A percentile compares a stretch with the other conserved stretches of the same genome.
Evolutionary conservation across 2,113 vertebrate genomes (phyloP).

Genomic region (Plecotus auritus): DNA sequence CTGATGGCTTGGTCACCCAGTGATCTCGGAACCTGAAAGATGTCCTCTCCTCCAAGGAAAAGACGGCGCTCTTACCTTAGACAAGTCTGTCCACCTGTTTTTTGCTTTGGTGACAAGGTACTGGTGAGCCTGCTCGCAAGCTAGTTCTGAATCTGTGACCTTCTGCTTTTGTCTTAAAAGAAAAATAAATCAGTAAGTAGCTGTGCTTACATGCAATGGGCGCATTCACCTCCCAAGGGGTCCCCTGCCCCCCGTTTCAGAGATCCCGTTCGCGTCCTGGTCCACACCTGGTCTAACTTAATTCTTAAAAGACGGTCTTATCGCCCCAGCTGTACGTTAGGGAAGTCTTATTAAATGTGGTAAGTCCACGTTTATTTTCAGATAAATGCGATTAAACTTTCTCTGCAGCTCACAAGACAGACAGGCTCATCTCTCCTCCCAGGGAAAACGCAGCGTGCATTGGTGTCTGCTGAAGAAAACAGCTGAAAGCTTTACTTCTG

Average conservation of each 20-base stretch:
- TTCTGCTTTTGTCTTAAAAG: conserved; percentile 77
- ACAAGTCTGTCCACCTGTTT: conserved; percentile 86
- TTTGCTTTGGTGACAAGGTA: conserved; percentile 84
- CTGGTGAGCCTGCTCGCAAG: conserved; percentile 86
- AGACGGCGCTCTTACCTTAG: conserved; percentile 78
- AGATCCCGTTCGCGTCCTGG: conserved; percentile 50
- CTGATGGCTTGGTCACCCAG: background rate
- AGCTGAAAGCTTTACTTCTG: background rate
- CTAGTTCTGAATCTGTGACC: conserved; percentile 77
- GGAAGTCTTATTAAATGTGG: conserved; percentile 48
- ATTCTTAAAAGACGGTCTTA: conserved; percentile 73
- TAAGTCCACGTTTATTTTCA: conserved; percentile 73
- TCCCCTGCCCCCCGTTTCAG: conserved; percentile 49
- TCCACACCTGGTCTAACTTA: conserved; percentile 69
- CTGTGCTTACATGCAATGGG: conserved; percentile 19
- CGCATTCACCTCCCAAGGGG: conserved; percentile 62
- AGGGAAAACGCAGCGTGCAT: background rate
- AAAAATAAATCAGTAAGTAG: conserved; percentile 38
- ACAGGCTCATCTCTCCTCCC: conserved; percentile 53
- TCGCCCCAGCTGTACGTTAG: conserved; percentile 69
- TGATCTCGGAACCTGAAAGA: fast-evolving
- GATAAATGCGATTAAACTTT: conserved; percentile 63
- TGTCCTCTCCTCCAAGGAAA: conserved; percentile 55
- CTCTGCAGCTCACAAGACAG: conserved; percentile 50
- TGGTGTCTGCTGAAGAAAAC: conserved; percentile 21